Percentiles rank a stretch among this genome's conserved stretches.
Conservation (phyloP, 1,140 invertebrate species). For the Halyomorpha halys region DNA sequence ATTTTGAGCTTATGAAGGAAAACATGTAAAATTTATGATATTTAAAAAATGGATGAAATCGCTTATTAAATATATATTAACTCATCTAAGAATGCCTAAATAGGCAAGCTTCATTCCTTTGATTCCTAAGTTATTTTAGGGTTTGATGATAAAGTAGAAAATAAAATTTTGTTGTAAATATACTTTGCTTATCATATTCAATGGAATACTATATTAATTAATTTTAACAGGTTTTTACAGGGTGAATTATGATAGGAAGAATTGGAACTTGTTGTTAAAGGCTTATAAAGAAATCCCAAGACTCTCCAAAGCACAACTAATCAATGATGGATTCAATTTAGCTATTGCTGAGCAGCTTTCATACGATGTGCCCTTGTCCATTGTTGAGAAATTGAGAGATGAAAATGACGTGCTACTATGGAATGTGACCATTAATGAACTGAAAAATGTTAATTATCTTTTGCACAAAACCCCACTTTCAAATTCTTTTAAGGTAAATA, state of each 20-base stretch:
- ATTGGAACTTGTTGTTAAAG: constrained; percentile 50
- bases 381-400: constrained; percentile 58
- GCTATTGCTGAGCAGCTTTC: constrained; percentile 52
- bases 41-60: no score
- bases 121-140: no score
- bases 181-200: no score
- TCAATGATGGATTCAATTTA: constrained; percentile 79
- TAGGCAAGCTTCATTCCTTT: no score
- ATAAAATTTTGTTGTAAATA: no score
- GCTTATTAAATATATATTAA: no score
- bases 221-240: constrained; percentile 47
- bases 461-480: constrained; percentile 57
- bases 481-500: constrained; percentile 58
- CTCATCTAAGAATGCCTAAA: no score
- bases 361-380: constrained; percentile 58
- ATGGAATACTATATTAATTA: no score
- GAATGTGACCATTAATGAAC: constrained; percentile 58
- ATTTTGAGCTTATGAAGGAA: no score
- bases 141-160: no score
- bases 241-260: constrained; percentile 59
- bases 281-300: constrained; percentile 41
- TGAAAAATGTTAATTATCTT: constrained; percentile 63
- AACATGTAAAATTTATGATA: no score
- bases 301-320: constrained; percentile 53
- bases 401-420: constrained; percentile 69